phyloP scores from a whole-genome alignment of 2,888 invertebrate genomes.

The Aelia acuminata region DNA sequence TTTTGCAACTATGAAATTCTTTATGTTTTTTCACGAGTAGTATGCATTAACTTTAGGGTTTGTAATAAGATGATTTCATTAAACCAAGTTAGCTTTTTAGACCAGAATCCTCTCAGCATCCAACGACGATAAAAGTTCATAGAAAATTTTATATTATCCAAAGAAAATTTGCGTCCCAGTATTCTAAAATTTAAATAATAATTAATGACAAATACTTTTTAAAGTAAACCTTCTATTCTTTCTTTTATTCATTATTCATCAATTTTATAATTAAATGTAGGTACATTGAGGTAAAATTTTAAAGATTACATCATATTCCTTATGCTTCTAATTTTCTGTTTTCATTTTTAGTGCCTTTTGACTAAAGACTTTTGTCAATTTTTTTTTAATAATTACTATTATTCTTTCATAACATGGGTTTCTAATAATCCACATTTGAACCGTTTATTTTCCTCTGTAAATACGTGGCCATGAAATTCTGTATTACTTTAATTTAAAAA shows the following conservation, averaged over 20 bases:
- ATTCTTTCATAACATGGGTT: too few species aligned
- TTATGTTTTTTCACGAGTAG: too few species aligned
- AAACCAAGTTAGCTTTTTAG: too few species aligned
- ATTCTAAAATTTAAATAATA: not conserved
- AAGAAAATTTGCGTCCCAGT: conserved; percentile 8
- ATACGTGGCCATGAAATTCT: not conserved
- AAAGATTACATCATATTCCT: not conserved
- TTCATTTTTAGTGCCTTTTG: not conserved
- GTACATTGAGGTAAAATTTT: not conserved
- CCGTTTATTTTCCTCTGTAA: not conserved
- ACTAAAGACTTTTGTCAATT: too few species aligned
- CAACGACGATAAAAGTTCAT: not conserved
- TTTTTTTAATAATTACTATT: too few species aligned
- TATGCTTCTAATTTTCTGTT: not conserved
- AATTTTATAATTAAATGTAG: not conserved
- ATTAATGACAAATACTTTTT: not conserved
- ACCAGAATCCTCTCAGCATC: too few species aligned
- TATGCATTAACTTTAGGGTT: too few species aligned
- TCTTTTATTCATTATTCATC: not conserved
- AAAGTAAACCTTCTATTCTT: not conserved
- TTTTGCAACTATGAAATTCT: too few species aligned
- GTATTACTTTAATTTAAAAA: not conserved
- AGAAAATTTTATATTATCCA: not conserved
- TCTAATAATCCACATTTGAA: not conserved
- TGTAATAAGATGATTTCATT: too few species aligned